Conservation (phyloP, 2,888 invertebrate species). For the Corbicula japonica region DNA sequence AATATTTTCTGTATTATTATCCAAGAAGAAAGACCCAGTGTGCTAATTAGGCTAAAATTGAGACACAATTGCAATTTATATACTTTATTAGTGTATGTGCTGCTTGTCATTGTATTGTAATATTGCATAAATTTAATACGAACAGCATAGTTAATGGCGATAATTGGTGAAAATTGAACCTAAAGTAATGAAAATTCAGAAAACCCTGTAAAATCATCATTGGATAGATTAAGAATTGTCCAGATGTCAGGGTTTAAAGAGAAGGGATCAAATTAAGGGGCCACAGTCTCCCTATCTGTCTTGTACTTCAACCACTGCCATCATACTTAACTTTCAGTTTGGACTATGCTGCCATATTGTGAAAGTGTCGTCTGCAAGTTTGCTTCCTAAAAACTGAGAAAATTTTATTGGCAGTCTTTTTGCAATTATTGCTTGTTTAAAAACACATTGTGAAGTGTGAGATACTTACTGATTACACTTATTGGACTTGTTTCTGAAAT, state of each 20-base stretch:
- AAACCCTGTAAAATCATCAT: too few species aligned
- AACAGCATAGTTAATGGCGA: constrained; percentile 11
- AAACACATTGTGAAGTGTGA: constrained; percentile 23
- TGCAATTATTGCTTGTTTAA: constrained; percentile 23
- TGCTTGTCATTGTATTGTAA: constrained; percentile 15
- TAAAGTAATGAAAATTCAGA: too few species aligned
- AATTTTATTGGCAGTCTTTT: constrained; percentile 30
- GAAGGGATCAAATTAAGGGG: too few species aligned
- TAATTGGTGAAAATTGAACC: constrained; percentile 29
- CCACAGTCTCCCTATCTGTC: too few species aligned
- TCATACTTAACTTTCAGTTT: too few species aligned
- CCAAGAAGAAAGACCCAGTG: constrained; percentile 18
- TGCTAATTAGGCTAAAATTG: constrained; percentile 48
- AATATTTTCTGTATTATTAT: constrained; percentile 36
- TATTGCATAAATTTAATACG: constrained; percentile 26
- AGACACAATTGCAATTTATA: constrained; percentile 35
- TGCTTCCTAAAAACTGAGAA: not conserved
- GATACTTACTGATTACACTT: too few species aligned
- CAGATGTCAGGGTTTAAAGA: too few species aligned
- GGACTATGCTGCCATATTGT: too few species aligned
- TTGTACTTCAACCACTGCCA: too few species aligned
- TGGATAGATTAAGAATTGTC: too few species aligned
- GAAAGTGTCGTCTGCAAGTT: constrained; percentile 9
- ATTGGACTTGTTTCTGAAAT: too few species aligned
- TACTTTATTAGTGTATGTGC: constrained; percentile 7